Percentiles rank a stretch among this genome's conserved stretches.
These are phyloP conservation scores for Sebastes trivittatus DNA, from an alignment of 2,797 vertebrate genomes.

Conservation along the genomic window DNA sequence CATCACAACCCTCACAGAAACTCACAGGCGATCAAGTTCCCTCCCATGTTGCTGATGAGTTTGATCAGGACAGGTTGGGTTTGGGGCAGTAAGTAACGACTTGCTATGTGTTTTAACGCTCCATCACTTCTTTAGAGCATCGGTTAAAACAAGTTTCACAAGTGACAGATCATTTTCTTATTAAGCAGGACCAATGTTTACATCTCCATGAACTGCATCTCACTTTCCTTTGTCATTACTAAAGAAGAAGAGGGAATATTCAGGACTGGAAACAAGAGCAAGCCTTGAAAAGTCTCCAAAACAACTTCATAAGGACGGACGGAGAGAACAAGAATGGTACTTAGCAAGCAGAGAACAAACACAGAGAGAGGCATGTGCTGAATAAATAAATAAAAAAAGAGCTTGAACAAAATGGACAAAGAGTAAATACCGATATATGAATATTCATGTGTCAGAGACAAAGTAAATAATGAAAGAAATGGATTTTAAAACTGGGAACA, in stretches of 20 bases:
- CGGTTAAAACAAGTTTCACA: neutral
- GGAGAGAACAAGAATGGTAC: slow-evolving; percentile 18
- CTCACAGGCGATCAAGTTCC: slow-evolving; percentile 27
- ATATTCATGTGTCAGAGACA: slow-evolving; percentile 18
- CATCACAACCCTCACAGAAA: slow-evolving; percentile 47
- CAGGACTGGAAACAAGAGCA: slow-evolving; percentile 18
- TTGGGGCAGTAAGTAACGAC: neutral
- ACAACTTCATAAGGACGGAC: slow-evolving; percentile 11
- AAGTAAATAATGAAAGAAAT: slow-evolving; percentile 25
- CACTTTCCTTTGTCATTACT: neutral
- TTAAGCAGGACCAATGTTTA: slow-evolving; percentile 7
- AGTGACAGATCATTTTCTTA: slow-evolving; percentile 1
- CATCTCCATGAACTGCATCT: neutral
- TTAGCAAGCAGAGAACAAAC: slow-evolving; percentile 29
- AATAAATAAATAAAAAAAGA: slow-evolving; percentile 27
- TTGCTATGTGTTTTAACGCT: neutral
- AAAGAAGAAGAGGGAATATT: neutral
- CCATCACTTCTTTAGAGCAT: neutral
- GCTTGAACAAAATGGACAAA: slow-evolving; percentile 7
- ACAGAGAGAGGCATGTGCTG: slow-evolving; percentile 4
- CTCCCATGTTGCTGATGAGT: slow-evolving; percentile 35
- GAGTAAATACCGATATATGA: slow-evolving; percentile 3
- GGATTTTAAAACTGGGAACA: slow-evolving; percentile 13
- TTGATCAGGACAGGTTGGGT: neutral
- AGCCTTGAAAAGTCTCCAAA: slow-evolving; percentile 9